These are phyloP conservation scores for Drosophila nigrodunni DNA, from an alignment of 1,140 invertebrate genomes.

Conservation along the genomic window DNA sequence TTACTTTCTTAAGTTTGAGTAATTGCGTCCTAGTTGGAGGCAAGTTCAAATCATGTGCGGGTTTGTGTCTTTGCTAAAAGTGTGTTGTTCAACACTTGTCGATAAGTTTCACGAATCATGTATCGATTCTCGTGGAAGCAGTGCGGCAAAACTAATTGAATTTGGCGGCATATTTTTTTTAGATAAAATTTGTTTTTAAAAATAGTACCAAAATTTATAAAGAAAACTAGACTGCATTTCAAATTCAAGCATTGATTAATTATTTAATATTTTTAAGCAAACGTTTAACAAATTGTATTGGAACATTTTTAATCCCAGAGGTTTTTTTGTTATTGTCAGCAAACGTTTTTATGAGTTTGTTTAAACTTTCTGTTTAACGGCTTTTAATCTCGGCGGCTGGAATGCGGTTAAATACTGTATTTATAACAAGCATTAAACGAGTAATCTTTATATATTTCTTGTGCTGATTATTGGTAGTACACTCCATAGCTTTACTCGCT, in stretches of 20 bases:
- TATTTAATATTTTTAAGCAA: conserved; percentile 43
- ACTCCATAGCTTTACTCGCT: conserved; percentile 47
- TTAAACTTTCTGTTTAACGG: conserved; percentile 10
- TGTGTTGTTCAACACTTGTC: not conserved
- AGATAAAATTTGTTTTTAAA: no score
- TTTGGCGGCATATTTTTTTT: no score
- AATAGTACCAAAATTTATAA: no score
- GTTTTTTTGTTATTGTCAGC: conserved; percentile 18
- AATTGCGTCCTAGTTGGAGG: not conserved
- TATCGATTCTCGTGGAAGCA: conserved; percentile 6
- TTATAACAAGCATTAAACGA: conserved; percentile 6
- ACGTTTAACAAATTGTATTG: conserved; percentile 8
- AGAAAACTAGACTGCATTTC: conserved; percentile 1
- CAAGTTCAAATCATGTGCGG: conserved; percentile 5
- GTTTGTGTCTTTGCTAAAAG: conserved; percentile 6
- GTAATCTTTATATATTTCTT: conserved; percentile 9
- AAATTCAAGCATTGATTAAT: conserved; percentile 61
- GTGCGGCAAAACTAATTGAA: not conserved
- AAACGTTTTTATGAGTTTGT: conserved; percentile 1
- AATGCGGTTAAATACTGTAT: conserved; percentile 17
- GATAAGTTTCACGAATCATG: not conserved
- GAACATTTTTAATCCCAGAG: conserved; percentile 36
- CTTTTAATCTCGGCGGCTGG: conserved; percentile 6
- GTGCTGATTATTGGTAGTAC: conserved; percentile 7
- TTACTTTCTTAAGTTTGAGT: conserved; percentile 8